Conservation (phyloP, 2,797 vertebrate genomes). For the Acropternis orthonyx region DNA sequence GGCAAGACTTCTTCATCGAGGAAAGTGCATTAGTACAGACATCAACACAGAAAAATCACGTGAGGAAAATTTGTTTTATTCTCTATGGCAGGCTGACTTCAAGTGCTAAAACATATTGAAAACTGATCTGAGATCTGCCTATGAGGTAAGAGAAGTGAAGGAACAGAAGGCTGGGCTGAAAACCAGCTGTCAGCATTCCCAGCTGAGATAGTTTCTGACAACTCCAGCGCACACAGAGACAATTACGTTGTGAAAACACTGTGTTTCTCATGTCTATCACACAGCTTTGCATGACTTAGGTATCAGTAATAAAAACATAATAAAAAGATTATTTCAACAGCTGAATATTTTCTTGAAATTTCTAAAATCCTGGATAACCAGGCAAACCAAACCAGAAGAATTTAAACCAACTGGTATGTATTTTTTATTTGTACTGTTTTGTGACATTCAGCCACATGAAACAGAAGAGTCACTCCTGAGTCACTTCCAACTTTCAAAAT, state of each 20-base stretch:
- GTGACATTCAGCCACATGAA: neutral
- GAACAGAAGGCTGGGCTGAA: neutral
- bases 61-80: neutral
- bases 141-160: neutral
- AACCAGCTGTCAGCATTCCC: neutral
- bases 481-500: neutral
- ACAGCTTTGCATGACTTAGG: neutral
- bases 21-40: neutral
- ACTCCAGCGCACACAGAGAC: neutral
- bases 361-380: neutral
- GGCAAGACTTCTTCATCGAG: neutral
- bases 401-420: neutral
- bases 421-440: neutral
- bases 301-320: neutral
- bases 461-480: neutral
- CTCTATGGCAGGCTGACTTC: neutral
- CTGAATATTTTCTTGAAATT: neutral
- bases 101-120: neutral
- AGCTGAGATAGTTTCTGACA: neutral
- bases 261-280: neutral
- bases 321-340: neutral
- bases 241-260: neutral
- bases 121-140: neutral
- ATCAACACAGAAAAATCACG: neutral
- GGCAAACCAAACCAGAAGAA: neutral